phyloP scores from a whole-genome alignment of 2,797 vertebrate species.

The Tokudaia muenninki region DNA sequence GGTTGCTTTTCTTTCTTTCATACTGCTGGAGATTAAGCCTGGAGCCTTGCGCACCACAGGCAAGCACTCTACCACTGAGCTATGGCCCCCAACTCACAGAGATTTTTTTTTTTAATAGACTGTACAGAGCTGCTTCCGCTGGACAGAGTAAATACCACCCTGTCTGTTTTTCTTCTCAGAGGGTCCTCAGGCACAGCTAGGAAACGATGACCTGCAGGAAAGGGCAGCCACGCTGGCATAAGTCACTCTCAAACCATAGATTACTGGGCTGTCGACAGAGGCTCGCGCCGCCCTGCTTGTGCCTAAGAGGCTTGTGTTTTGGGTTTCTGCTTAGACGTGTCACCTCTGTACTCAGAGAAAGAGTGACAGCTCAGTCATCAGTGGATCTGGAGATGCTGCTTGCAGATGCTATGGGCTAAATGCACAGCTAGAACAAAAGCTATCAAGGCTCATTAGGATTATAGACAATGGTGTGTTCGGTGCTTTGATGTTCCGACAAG shows the following conservation, averaged over 20 bases:
- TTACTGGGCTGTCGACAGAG: background rate
- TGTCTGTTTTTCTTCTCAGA: background rate
- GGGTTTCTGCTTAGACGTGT: constrained; percentile 18
- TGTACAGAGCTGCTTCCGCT: background rate
- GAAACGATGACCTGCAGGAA: background rate
- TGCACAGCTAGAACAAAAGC: constrained; percentile 72
- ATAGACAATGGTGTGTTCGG: constrained; percentile 56
- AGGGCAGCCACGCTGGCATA: background rate
- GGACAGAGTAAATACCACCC: background rate
- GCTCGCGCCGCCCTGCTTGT: background rate
- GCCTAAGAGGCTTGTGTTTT: background rate
- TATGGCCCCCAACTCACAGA: background rate
- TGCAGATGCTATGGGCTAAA: constrained; percentile 70
- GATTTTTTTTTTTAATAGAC: background rate
- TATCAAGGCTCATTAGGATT: constrained; percentile 70
- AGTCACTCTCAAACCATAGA: background rate
- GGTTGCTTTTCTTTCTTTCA: background rate
- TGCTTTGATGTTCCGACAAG: constrained; percentile 30
- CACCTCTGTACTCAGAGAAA: constrained; percentile 40
- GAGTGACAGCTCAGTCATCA: constrained; percentile 27
- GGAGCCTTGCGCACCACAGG: background rate
- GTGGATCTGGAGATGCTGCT: constrained; percentile 18
- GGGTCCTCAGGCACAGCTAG: background rate
- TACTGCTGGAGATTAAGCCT: background rate
- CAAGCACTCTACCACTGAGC: background rate